Evolutionary conservation across 1,140 invertebrate species (phyloP).

Genomic region (Dendroctonus ponderosae): DNA sequence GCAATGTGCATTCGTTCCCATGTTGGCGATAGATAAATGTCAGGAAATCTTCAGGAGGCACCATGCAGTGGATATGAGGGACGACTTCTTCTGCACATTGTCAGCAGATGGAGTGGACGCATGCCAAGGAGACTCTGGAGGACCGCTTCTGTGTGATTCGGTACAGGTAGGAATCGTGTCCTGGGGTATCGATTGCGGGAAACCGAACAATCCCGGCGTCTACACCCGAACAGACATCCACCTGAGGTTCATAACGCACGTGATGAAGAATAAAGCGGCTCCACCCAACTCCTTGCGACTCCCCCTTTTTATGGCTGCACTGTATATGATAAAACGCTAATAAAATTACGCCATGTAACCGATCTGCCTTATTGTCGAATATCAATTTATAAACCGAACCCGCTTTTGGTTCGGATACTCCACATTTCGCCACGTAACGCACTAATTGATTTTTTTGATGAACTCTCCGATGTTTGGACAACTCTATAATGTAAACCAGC

Average conservation of each 20-base stretch:
- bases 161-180: slow-evolving; percentile 52
- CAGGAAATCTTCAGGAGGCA: not conserved
- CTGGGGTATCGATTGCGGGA: slow-evolving; percentile 53
- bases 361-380: no score
- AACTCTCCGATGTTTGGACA: slow-evolving; percentile 39
- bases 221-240: slow-evolving; percentile 47
- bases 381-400: no score
- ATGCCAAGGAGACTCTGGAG: slow-evolving; percentile 55
- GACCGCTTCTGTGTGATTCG: slow-evolving; percentile 53
- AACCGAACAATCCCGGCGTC: slow-evolving; percentile 45
- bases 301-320: no score
- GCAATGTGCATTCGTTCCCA: slow-evolving; percentile 17
- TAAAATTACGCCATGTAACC: not conserved
- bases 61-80: not conserved
- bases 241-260: slow-evolving; percentile 43
- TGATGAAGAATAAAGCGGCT: not conserved
- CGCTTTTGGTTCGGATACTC: no score
- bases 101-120: slow-evolving; percentile 19
- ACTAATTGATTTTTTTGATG: slow-evolving; percentile 41
- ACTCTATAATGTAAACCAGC: slow-evolving; percentile 40
- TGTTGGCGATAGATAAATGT: slow-evolving; percentile 14
- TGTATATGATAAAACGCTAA: not conserved
- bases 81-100: slow-evolving; percentile 11
- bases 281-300: no score
- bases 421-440: slow-evolving; percentile 21